Evolutionary conservation across 2,113 vertebrate genomes (phyloP), one percentile per base, ranked within the genome.

Genomic region (Bombycilla garrulus): DNA sequence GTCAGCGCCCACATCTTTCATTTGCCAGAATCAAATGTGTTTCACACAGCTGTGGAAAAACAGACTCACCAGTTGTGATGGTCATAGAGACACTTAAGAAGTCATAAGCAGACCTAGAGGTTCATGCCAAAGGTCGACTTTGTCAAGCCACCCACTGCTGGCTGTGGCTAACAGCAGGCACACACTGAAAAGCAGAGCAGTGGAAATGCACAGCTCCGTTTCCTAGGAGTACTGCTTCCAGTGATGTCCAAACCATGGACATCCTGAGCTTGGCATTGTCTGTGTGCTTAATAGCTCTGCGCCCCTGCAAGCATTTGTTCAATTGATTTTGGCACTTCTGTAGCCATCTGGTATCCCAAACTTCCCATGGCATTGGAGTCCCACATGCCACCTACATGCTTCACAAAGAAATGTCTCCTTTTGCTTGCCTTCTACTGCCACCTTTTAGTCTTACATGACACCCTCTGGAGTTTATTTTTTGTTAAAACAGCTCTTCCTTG

Each of bases 201-300:
- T 20, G 60, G 54, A 70, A 61, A 73, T 9, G 61, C 19, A 29
- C 4, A 33, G 42, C 0, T 0, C 25, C 35, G 10, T 29, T 91
- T 92, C 58, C 54, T 42, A 50, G 50, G 48, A 60, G 13, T 29
- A 9, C 31, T 48, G 12, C 50, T 50, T 53, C n/a, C 42, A 83
- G 45, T 22, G 67, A 28, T 8, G 7, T 10, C 7, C 5, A 12
- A 36, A 64, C 66, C 48, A 65, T 5, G 10, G 48, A 15, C 28
- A 73, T 21, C 48, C 48, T 40, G 45, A 76, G 26, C 26, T 62
- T 67, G 70, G 57, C 44, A 51, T 33, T 48, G 14, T 64, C 70
- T 62, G 29, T 22, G 40, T 76, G 61, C 10, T 88, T 51, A 64
- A 67, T 5, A 79, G 70, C 25, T 61, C 57, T 82, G 45, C 5